Base-by-base conservation (phyloP, 2,888 invertebrate genomes). In the Liopterus haemorrhoidalis region DNA sequence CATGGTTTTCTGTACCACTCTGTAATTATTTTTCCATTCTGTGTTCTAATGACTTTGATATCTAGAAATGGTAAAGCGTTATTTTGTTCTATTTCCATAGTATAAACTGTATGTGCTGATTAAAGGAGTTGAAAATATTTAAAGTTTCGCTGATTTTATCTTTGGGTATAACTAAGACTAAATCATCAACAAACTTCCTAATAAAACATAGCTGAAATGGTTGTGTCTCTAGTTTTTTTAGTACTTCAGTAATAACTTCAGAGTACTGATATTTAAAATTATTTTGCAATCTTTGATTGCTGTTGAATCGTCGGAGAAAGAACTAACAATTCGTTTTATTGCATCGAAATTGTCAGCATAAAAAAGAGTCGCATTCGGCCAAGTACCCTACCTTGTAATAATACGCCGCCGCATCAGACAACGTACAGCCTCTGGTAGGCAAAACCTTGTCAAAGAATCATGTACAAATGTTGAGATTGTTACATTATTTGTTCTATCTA, bases 401-500 rank as follows among this genome's bases (percentile, higher is more conserved):
- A 28, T 28, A 28, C n/a, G 28, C 28, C 4, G n/a, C n/a, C 4
- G 28, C n/a, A 28, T 28, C 28, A 6, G 28, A 28, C 28, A 28
- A 28, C 28, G 28, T 6, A 28, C 28, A 28, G 28, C 28, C n/a
- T 28, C 28, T 28, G 28, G 28, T 4, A 28, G 28, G 12, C 12
- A 28, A 28, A 28, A 6, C 28, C n/a, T n/a, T 28, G n/a, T 28
- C 28, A 28, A 28, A 28, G 28, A 28, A 28, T 9, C 28, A n/a
- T 28, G 4, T 4, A n/a, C n/a, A 28, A 28, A 28, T 28, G n/a
- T 28, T n/a, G n/a, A 28, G 5, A 28, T 28, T 6, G 28, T 6
- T 28, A 28, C 28, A 28, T 28, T n/a, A 9, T 28, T 28, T 28
- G 5, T 28, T 28, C 28, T 28, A 28, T 28, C 28, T 28, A 28